Percentiles rank a stretch among this genome's conserved stretches.
phyloP scores from a whole-genome alignment of 2,113 vertebrate genomes.

The Eurypyga helias region DNA sequence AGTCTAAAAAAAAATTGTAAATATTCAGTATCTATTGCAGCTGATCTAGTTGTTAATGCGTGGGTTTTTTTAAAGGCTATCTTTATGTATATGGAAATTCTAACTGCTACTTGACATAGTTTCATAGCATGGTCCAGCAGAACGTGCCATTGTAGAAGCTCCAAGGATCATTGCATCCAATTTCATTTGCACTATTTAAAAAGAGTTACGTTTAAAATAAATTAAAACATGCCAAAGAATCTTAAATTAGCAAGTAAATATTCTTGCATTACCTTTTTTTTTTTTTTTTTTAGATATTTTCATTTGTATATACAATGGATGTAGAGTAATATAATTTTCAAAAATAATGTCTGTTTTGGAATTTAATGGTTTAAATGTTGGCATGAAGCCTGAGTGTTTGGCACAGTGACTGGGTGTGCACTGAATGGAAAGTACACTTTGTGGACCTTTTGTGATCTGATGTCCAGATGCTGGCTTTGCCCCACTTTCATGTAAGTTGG shows the following conservation, averaged over 20 bases:
- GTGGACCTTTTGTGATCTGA: background rate
- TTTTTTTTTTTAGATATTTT: background rate
- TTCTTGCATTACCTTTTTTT: background rate
- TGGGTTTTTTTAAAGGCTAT: background rate
- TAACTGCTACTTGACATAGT: background rate
- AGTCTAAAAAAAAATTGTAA: slow-evolving; percentile 25
- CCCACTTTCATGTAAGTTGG: background rate
- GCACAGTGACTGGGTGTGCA: background rate
- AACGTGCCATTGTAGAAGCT: background rate
- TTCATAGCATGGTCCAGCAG: background rate
- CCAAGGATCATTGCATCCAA: background rate
- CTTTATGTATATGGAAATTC: slow-evolving; percentile 8
- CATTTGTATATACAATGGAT: background rate
- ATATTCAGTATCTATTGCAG: background rate
- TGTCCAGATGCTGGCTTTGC: background rate
- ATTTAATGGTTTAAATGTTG: background rate
- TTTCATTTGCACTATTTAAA: background rate
- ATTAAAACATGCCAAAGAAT: background rate
- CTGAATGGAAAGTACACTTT: background rate
- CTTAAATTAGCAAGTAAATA: background rate
- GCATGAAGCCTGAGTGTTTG: background rate
- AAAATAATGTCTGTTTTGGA: background rate
- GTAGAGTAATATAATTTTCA: background rate
- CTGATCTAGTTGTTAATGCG: background rate
- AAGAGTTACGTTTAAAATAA: background rate